Conservation (phyloP, 2,797 vertebrate genomes). For the Gallinago solitaria region DNA sequence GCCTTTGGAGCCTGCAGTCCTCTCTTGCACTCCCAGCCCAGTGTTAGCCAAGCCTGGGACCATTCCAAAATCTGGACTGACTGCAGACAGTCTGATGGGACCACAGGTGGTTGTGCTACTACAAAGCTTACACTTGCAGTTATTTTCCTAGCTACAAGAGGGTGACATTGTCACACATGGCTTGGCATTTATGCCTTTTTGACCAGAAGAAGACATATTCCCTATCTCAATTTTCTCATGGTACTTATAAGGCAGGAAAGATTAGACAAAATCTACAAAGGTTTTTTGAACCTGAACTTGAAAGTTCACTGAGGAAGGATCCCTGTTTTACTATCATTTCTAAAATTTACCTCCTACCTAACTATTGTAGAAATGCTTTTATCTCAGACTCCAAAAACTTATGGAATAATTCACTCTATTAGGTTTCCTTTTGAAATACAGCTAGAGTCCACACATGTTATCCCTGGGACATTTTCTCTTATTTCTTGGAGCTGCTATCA, state of each 20-base stretch:
- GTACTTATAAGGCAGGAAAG: neutral
- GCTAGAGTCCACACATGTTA: constrained; percentile 1
- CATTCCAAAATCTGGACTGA: neutral
- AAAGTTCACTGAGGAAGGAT: neutral
- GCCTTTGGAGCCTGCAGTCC: neutral
- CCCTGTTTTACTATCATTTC: neutral
- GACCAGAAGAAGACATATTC: neutral
- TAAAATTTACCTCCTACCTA: neutral
- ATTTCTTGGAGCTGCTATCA: constrained; percentile 42
- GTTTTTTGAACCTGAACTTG: neutral
- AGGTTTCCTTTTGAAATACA: constrained; percentile 47
- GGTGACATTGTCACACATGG: constrained; percentile 13
- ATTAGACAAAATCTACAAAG: neutral
- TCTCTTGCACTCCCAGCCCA: neutral
- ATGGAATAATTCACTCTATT: neutral
- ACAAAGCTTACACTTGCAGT: neutral
- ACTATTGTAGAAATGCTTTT: neutral
- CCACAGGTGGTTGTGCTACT: neutral
- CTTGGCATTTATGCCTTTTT: neutral
- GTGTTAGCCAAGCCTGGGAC: neutral
- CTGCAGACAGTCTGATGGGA: neutral
- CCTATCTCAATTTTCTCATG: neutral
- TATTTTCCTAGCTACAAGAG: constrained; percentile 40
- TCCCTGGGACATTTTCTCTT: constrained; percentile 52
- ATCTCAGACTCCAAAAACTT: neutral